Conservation (phyloP, 2,113 vertebrate species). For the Mobula birostris region DNA sequence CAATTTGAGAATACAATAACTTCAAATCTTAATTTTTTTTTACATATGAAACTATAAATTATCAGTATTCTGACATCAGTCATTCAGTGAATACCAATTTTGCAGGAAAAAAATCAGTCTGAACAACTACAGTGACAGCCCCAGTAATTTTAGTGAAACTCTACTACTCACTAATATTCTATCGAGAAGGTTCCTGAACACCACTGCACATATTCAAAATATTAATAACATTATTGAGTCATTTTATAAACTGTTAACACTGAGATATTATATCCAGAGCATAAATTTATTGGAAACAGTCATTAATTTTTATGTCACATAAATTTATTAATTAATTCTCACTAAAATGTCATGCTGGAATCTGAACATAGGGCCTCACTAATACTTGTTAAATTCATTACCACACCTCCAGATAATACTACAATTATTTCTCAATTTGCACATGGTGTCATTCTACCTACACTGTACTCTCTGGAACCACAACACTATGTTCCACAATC, state of each 20-base stretch:
- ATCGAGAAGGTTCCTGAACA: slow-evolving; percentile 14
- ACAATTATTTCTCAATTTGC: not conserved
- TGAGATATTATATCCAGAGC: not conserved
- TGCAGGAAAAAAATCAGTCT: not conserved
- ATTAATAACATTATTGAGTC: not conserved
- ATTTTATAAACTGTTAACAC: not conserved
- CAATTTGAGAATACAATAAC: slow-evolving; percentile 2
- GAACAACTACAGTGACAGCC: not conserved
- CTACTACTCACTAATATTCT: not conserved
- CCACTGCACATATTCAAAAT: not conserved
- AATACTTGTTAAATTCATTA: not conserved
- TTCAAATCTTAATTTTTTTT: not conserved
- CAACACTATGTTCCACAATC: too few relatives aligned
- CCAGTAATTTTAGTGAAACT: not conserved
- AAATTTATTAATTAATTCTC: not conserved
- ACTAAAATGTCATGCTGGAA: not conserved
- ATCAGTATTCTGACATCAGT: slow-evolving; percentile 5
- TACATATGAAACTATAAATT: not conserved
- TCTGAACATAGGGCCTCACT: not conserved
- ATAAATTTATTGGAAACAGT: not conserved
- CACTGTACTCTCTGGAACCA: too few relatives aligned
- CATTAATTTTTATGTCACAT: not conserved
- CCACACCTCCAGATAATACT: not conserved
- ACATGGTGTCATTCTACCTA: too few relatives aligned
- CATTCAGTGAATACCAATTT: not conserved